These are phyloP conservation scores for Slavum lentiscoides DNA, from an alignment of 2,888 invertebrate genomes.

Conservation along the genomic window DNA sequence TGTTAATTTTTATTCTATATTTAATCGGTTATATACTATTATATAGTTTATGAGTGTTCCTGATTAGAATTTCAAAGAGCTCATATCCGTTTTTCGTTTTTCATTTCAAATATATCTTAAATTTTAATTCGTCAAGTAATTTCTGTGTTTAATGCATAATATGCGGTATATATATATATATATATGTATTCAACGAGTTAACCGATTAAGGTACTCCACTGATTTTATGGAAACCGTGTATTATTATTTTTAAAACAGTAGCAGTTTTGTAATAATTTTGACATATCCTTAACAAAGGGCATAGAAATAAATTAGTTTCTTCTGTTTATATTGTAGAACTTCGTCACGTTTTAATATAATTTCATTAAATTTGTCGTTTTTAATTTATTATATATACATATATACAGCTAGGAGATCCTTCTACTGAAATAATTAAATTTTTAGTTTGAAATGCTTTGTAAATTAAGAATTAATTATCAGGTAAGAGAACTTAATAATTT, in stretches of 20 bases:
- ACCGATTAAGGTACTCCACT: too few relatives aligned
- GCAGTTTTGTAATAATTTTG: background rate
- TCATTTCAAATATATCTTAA: too few relatives aligned
- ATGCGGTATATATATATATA: too few relatives aligned
- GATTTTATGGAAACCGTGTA: too few relatives aligned
- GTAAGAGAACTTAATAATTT: background rate
- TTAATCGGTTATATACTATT: too few relatives aligned
- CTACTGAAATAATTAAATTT: slow-evolving; percentile 14
- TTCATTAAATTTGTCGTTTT: slow-evolving; percentile 23
- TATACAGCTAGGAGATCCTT: background rate
- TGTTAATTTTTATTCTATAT: too few relatives aligned
- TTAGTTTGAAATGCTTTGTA: background rate
- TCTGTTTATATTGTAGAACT: slow-evolving; percentile 19
- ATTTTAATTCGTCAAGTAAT: too few relatives aligned
- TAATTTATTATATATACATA: slow-evolving; percentile 2
- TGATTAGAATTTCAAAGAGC: too few relatives aligned
- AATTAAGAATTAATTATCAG: slow-evolving; percentile 13
- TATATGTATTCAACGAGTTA: too few relatives aligned
- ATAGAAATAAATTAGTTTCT: background rate
- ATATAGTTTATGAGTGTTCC: too few relatives aligned
- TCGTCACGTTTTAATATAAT: slow-evolving; percentile 36
- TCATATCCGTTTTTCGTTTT: too few relatives aligned
- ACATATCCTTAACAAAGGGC: background rate
- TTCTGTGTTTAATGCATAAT: too few relatives aligned
- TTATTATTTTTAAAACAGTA: background rate